Percentiles rank a stretch among this genome's conserved stretches.
Evolutionary conservation across 2,888 invertebrate species (phyloP).

Genomic region (Heterodera filipjevi): DNA sequence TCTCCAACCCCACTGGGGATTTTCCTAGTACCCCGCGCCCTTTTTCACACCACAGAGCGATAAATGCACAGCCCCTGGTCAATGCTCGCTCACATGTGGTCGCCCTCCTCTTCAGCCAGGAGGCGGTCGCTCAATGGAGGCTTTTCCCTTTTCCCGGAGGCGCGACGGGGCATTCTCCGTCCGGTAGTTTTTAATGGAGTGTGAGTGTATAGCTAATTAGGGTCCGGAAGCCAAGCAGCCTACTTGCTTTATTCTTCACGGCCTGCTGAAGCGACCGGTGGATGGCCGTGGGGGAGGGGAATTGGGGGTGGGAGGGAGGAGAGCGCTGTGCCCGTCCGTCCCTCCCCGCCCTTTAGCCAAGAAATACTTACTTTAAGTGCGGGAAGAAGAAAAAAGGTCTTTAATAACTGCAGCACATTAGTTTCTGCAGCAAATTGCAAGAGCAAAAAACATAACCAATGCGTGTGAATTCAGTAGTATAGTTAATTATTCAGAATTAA

Average conservation of each 20-base stretch:
- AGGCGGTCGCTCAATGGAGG: constrained; percentile 9
- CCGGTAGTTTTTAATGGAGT: constrained; percentile 18
- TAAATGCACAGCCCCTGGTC: background rate
- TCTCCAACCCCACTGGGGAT: background rate
- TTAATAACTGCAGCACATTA: too few relatives aligned
- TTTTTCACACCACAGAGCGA: background rate
- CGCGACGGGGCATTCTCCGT: background rate
- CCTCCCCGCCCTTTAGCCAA: background rate
- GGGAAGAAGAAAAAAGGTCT: background rate
- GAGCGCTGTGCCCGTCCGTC: background rate
- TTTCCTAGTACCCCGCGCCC: background rate
- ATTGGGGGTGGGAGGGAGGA: background rate
- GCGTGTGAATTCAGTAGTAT: too few relatives aligned
- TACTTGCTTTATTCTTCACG: background rate
- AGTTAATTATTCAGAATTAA: too few relatives aligned
- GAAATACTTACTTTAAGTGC: background rate
- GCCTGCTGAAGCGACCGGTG: background rate
- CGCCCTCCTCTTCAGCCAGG: background rate
- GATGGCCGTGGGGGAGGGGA: background rate
- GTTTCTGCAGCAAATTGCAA: too few relatives aligned
- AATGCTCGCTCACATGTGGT: background rate
- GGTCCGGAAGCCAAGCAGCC: constrained; percentile 14
- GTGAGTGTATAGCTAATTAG: constrained; percentile 16
- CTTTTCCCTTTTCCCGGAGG: background rate
- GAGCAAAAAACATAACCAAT: too few relatives aligned